Evolutionary conservation across 2,113 vertebrate genomes (phyloP), one percentile per base, ranked within the genome.

Genomic region (Aphelocoma coerulescens): DNA sequence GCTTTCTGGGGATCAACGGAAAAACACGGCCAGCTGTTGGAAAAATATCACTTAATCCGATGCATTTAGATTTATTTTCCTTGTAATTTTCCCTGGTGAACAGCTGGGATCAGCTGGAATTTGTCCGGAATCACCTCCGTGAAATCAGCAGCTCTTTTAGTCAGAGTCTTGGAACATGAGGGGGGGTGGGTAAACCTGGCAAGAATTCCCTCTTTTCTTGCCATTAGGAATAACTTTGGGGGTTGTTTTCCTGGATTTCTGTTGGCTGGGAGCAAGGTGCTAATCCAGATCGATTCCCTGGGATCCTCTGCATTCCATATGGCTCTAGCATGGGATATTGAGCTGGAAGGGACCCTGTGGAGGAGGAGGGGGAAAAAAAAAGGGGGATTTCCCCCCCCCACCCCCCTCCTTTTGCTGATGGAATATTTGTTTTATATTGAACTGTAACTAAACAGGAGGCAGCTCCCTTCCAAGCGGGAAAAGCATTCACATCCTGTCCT

Each of bases 361-460:
- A 37, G n/a, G 39, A 57, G n/a, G 14, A 8, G 8, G 44, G 44
- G 12, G 6, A 1, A 0, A 0, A 2, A 6, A 16, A 12, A 32
- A 48, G 28, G 35, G 30, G 2, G 6, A 9, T 6, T 2, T 8
- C 19, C 21, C 6, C 9, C n/a, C 15, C 7, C n/a, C 13, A 5
- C 1, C 21, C 6, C 2, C 4, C 30, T 35, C 41, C 30, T 35
- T 55, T 65, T 91, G 74, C 44, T 51, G 30, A 76, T 37, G 65
- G 84, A 37, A 4, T 69, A 66, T 89, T 79, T 81, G 23, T 32
- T 71, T 26, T 28, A 17, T 68, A 35, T 43, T 51, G 58, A 88
- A 88, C 65, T 81, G 39, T 30, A 93, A 58, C 72, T 89, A 77
- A 93, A 82, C 41, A 85, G 85, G 87, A 96, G 84, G 69, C 39